Percentiles rank a stretch among this genome's conserved stretches.
Conservation (phyloP, 2,888 invertebrate genomes). For the Agrochola litura region DNA sequence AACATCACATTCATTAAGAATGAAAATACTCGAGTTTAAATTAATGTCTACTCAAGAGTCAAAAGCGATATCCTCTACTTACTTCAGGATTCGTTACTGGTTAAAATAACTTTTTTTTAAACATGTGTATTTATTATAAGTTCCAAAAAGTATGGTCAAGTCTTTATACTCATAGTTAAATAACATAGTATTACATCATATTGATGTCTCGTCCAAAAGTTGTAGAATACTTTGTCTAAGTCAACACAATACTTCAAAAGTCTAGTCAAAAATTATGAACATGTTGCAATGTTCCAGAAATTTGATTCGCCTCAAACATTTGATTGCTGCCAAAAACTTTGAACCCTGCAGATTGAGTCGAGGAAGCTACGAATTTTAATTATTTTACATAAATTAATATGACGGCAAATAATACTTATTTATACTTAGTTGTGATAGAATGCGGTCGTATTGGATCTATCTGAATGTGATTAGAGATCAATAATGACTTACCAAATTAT, state of each 20-base stretch:
- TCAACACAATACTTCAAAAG: conserved; percentile 27
- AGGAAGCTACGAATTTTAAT: conserved; percentile 48
- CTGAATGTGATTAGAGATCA: neutral
- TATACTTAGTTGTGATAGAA: conserved; percentile 22
- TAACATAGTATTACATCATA: conserved; percentile 53
- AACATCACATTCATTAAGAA: conserved; percentile 31
- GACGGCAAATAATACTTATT: conserved; percentile 39
- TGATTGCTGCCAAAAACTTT: conserved; percentile 52
- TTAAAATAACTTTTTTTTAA: neutral
- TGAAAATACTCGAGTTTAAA: conserved; percentile 19
- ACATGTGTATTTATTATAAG: neutral
- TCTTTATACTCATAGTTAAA: conserved; percentile 28
- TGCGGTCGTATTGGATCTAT: neutral
- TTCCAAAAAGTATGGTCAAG: conserved; percentile 15
- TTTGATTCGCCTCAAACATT: conserved; percentile 5
- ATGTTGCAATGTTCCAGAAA: conserved; percentile 5
- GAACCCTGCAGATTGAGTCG: conserved; percentile 30
- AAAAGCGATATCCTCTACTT: neutral
- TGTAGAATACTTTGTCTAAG: conserved; percentile 22
- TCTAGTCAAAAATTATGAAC: conserved; percentile 1
- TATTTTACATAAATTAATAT: conserved; percentile 15
- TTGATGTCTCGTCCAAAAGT: conserved; percentile 47
- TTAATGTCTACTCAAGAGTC: neutral
- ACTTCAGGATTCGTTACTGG: neutral
- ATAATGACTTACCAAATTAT: conserved; percentile 31